Evolutionary conservation across 2,113 vertebrate species (phyloP).

Genomic region (Callipepla squamata): DNA sequence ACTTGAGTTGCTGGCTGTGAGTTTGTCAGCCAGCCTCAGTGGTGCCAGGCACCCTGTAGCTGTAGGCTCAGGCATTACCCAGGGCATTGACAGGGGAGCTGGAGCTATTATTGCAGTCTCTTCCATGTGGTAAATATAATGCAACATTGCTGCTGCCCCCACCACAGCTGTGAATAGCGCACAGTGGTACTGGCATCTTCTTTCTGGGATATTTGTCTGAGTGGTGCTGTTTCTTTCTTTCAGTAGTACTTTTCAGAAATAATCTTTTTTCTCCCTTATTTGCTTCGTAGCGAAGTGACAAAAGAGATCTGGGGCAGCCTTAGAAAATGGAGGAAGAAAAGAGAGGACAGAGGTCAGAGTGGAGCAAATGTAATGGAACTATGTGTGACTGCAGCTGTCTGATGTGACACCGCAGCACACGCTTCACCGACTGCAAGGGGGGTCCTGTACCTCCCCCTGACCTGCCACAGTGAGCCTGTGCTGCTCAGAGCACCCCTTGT

Average conservation of each 20-base stretch:
- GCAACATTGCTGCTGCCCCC: neutral
- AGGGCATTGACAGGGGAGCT: neutral
- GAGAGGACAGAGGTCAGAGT: neutral
- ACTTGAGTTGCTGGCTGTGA: neutral
- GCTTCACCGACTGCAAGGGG: neutral
- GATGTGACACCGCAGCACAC: neutral
- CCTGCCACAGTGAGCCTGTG: neutral
- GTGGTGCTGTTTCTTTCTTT: neutral
- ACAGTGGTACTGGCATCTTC: neutral
- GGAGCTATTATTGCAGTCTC: neutral
- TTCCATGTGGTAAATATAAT: slow-evolving; percentile 28
- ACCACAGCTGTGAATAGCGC: neutral
- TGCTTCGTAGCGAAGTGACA: neutral
- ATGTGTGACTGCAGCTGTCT: neutral
- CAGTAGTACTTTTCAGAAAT: neutral
- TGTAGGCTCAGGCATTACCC: neutral
- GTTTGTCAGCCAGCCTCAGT: neutral
- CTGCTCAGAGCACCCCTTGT: neutral
- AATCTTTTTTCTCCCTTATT: neutral
- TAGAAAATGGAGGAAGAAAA: neutral
- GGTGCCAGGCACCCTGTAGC: neutral
- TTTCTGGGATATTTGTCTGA: neutral
- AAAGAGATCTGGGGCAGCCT: neutral
- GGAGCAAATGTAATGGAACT: neutral
- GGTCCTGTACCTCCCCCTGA: neutral